phyloP scores from a whole-genome alignment of 2,888 invertebrate species.

The Lasioglossum leucozonium region DNA sequence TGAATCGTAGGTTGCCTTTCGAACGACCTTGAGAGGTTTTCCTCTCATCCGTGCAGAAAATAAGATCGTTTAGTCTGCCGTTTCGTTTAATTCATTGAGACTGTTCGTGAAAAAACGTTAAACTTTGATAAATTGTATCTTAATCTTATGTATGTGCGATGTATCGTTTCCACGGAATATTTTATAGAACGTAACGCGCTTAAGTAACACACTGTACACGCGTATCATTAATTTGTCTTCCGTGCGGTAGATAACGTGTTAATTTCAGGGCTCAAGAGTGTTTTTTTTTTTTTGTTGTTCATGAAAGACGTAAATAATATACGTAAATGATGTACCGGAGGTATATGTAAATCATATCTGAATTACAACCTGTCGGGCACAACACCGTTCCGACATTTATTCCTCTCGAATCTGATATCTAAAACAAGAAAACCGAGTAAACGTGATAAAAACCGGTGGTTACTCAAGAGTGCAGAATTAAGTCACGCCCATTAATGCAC shows the following conservation, averaged over 20 bases:
- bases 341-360: not conserved
- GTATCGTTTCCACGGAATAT: not conserved
- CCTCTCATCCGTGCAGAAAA: no score
- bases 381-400: not conserved
- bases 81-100: not conserved
- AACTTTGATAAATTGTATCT: not conserved
- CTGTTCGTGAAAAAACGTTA: not conserved
- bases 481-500: constrained; percentile 1
- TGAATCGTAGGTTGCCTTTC: no score
- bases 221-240: not conserved
- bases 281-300: no score
- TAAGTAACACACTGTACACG: not conserved
- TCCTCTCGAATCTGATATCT: not conserved
- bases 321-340: not conserved
- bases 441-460: not conserved
- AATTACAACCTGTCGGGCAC: not conserved
- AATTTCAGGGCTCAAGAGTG: not conserved
- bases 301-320: not conserved
- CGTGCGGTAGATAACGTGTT: not conserved
- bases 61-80: not conserved
- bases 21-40: no score
- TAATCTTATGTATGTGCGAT: not conserved
- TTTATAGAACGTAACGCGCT: not conserved
- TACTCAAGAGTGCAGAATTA: not conserved
- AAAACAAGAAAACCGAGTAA: not conserved